Base-by-base conservation (phyloP, 2,888 invertebrate species). In the Seira ritae region DNA sequence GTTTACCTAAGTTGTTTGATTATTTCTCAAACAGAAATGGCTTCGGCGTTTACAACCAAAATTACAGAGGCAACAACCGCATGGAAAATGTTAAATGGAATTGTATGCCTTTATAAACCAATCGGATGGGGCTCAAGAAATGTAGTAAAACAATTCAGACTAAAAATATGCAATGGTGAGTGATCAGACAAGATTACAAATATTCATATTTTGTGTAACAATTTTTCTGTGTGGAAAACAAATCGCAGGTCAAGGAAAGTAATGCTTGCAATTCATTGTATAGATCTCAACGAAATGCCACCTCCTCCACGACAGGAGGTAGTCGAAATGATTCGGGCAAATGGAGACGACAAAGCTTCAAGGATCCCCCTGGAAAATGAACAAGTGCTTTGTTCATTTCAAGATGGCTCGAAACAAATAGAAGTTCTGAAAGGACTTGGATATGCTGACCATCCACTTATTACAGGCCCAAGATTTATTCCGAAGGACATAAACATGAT, bases 21-120 rank as follows among this genome's bases (percentile, higher is more conserved):
- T n/a, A n/a, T n/a, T n/a, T n/a, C n/a, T n/a, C n/a, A n/a, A n/a
- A 31, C 31, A 31, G 31, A 31, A 31, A 55, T 72, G 71, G 1
- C 71, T 1, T 37, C 60, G 0, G 24, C 19, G 20, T 15, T 31
- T 6, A 23, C 71, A 19, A 42, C 23, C 19, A 60, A 6, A 3
- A 4, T 42, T 6, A 66, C 75, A 19, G 85, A 88, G 8, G 90
- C 90, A 2, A 85, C 89, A n/a, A 82, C 88, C 12, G 93, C 94
- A 1, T 96, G 93, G 91, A 94, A 92, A 88, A 90, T 92, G 31
- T 90, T 97, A 73, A 95, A 94, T 91, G 96, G 97, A 24, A 90
- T 96, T 6, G 91, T 96, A 84, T 95, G 95, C 90, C 91, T 96
- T 15, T 96, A 95, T 89, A 97, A 97, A 91, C 96, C 96, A 15